Percentiles rank a stretch among this genome's conserved stretches.
Conservation (phyloP, 2,113 vertebrate species). For the Ailuropoda melanoleuca region DNA sequence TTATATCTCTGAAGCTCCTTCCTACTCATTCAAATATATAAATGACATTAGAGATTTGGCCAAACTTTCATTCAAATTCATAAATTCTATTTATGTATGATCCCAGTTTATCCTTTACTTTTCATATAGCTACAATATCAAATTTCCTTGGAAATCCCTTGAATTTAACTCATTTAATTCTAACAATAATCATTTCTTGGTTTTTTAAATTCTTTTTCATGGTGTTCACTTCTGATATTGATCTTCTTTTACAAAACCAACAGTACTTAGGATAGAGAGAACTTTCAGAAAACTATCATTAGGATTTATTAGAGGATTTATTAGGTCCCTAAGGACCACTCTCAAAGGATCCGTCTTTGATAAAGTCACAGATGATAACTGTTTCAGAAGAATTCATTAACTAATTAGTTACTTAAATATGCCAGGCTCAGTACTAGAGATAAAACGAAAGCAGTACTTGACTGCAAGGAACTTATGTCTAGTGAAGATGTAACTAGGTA, state of each 20-base stretch:
- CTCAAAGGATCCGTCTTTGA: neutral
- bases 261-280: neutral
- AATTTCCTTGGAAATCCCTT: slow-evolving; percentile 40
- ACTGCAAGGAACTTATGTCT: neutral
- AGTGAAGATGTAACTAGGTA: neutral
- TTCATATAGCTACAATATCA: neutral
- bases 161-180: neutral
- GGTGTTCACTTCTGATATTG: slow-evolving; percentile 1
- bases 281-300: slow-evolving; percentile 1
- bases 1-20: slow-evolving; percentile 14
- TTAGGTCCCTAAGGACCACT: neutral
- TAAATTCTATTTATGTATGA: neutral
- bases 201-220: neutral
- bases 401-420: slow-evolving; percentile 14
- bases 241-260: neutral
- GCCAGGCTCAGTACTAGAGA: neutral
- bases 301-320: neutral
- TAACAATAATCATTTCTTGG: neutral
- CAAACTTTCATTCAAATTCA: neutral
- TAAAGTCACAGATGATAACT: neutral
- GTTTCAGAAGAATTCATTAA: neutral
- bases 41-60: neutral
- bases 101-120: slow-evolving; percentile 19
- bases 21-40: neutral
- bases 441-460: neutral